Percentiles rank a stretch among this genome's conserved stretches.
These are phyloP conservation scores for Drosophila kambysellisi DNA, from an alignment of 2,888 invertebrate genomes.

Conservation along the genomic window DNA sequence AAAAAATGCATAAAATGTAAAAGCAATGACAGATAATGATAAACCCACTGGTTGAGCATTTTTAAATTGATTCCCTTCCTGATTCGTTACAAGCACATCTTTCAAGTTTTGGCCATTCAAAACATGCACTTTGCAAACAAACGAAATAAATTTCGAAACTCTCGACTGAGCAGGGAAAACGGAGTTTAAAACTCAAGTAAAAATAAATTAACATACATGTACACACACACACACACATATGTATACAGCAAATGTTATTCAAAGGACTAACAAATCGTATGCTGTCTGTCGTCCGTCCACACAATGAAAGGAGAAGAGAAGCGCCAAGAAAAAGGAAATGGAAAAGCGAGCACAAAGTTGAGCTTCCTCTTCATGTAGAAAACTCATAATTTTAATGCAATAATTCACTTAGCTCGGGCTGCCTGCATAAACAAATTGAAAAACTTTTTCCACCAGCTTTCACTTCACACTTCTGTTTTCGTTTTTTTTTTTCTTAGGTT, in stretches of 20 bases:
- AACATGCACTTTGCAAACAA: not conserved
- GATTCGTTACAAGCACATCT: not conserved
- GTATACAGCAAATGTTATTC: constrained; percentile 17
- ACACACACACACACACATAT: not conserved
- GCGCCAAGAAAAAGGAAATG: not conserved
- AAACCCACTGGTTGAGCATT: not conserved
- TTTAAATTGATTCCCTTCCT: not conserved
- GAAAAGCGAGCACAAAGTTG: constrained; percentile 23
- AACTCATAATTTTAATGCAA: constrained; percentile 72
- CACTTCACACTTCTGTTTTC: constrained; percentile 48
- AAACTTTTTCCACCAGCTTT: constrained; percentile 70
- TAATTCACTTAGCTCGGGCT: constrained; percentile 67
- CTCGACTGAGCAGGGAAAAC: not conserved
- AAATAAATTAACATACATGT: constrained; percentile 4
- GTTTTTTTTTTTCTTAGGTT: not conserved
- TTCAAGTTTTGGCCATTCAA: not conserved
- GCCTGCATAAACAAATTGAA: constrained; percentile 79
- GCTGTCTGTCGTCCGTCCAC: not conserved
- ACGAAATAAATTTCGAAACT: not conserved
- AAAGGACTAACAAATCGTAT: constrained; percentile 15
- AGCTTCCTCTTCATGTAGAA: constrained; percentile 25
- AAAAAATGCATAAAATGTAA: not conserved
- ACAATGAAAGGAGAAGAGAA: not conserved
- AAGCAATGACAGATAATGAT: not conserved
- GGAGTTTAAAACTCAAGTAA: constrained; percentile 8